These are phyloP conservation scores for Pelvicachromis taeniatus DNA, from an alignment of 2,113 vertebrate species.

Conservation along the genomic window DNA sequence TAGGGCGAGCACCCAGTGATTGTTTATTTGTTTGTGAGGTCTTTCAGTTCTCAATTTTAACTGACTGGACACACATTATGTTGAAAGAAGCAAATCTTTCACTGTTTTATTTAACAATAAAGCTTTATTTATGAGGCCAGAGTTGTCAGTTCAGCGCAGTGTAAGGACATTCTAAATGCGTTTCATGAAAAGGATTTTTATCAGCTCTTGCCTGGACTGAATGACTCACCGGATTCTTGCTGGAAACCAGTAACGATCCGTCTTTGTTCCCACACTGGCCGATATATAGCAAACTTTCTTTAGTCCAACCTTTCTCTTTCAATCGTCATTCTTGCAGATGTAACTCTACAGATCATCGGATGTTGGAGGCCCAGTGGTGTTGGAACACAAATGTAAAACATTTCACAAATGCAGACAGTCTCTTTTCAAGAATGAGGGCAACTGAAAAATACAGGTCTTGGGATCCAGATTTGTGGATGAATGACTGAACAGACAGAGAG, in stretches of 20 bases:
- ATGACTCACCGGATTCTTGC: conserved; percentile 47
- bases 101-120: conserved; percentile 75
- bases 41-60: conserved; percentile 57
- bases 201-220: conserved; percentile 39
- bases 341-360: conserved; percentile 30
- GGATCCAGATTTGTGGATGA: conserved; percentile 28
- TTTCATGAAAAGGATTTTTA: conserved; percentile 50
- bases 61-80: conserved; percentile 51
- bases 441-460: conserved; percentile 30
- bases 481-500: conserved; percentile 45
- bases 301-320: conserved; percentile 35
- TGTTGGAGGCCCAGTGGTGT: conserved; percentile 22
- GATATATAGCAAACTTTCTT: conserved; percentile 55
- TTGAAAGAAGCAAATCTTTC: conserved; percentile 56
- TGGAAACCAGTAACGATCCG: conserved; percentile 59
- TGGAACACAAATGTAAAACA: conserved; percentile 38
- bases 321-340: conserved; percentile 31
- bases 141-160: conserved; percentile 39
- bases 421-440: conserved; percentile 19
- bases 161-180: conserved; percentile 34
- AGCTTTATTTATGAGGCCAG: conserved; percentile 78
- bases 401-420: conserved; percentile 28
- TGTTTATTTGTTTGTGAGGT: conserved; percentile 64
- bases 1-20: conserved; percentile 47
- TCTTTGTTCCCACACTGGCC: conserved; percentile 58